Conservation (phyloP, 30 jellyfish, hydroid and myxozoan species). For the Turritopsis rubra region DNA sequence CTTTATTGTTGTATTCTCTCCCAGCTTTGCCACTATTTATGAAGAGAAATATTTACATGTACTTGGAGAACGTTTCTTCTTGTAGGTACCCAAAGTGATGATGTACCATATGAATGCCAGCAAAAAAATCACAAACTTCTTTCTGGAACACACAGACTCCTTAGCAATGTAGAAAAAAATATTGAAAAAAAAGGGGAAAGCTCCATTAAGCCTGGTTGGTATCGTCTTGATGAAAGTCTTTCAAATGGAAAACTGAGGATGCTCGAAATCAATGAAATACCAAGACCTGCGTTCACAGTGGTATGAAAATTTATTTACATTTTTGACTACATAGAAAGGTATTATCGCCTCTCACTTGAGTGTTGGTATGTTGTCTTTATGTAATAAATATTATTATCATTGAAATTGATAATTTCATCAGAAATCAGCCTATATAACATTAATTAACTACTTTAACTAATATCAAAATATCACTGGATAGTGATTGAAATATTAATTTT, state of each 20-base stretch:
- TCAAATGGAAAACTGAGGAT: background rate
- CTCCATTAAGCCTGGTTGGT: background rate
- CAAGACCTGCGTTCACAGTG: background rate
- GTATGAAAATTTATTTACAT: background rate
- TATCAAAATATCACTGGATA: too few relatives aligned
- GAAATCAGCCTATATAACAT: too few relatives aligned
- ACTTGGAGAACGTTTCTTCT: background rate
- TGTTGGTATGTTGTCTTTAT: too few relatives aligned
- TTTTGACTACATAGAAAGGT: too few relatives aligned
- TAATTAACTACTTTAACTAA: too few relatives aligned
- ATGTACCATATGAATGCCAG: background rate
- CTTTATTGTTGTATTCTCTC: background rate
- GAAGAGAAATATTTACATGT: too few relatives aligned
- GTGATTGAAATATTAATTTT: too few relatives aligned
- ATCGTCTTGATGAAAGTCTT: background rate
- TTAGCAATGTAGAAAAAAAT: background rate
- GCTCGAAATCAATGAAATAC: background rate
- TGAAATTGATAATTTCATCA: too few relatives aligned
- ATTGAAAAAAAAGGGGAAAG: background rate
- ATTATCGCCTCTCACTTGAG: too few relatives aligned
- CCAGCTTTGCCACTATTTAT: background rate
- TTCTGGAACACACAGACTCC: background rate
- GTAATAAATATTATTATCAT: too few relatives aligned
- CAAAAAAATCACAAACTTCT: background rate
- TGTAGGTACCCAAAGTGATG: background rate